These are phyloP conservation scores for Hassar affinis DNA, from an alignment of 2,113 vertebrate genomes.

Conservation along the genomic window DNA sequence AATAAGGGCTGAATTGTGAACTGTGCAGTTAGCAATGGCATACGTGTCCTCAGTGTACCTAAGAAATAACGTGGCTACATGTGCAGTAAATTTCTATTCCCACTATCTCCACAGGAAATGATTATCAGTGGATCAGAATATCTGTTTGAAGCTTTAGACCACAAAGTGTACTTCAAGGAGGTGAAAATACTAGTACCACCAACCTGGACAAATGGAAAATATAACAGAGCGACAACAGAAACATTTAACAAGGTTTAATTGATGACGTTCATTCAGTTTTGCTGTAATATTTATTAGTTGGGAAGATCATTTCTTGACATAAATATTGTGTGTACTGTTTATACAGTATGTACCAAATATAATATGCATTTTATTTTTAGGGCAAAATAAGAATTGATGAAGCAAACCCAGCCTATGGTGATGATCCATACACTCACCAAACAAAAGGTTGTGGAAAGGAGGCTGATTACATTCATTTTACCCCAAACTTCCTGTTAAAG, in stretches of 20 bases:
- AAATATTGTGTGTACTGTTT: not conserved
- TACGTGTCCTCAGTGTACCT: not conserved
- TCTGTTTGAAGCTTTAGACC: slow-evolving; percentile 67
- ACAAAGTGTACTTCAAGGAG: slow-evolving; percentile 67
- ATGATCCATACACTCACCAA: not conserved
- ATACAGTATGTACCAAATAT: not conserved
- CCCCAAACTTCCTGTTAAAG: not conserved
- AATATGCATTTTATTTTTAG: not conserved
- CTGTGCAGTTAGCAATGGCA: not conserved
- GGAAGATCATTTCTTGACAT: not conserved
- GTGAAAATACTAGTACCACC: slow-evolving; percentile 69
- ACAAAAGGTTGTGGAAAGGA: not conserved
- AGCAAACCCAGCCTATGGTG: not conserved
- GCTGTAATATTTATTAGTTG: not conserved
- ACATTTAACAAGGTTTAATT: slow-evolving; percentile 41
- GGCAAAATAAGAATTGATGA: not conserved
- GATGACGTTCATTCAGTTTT: not conserved
- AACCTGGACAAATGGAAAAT: slow-evolving; percentile 58
- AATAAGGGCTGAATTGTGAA: not conserved
- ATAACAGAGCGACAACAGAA: slow-evolving; percentile 59
- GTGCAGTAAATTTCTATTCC: not conserved
- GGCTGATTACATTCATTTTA: not conserved
- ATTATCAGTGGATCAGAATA: slow-evolving; percentile 66
- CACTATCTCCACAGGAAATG: slow-evolving; percentile 64
- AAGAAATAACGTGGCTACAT: not conserved